Evolutionary conservation across 64 coral and sea anemone genomes (phyloP).

Genomic region (Montipora sp.): DNA sequence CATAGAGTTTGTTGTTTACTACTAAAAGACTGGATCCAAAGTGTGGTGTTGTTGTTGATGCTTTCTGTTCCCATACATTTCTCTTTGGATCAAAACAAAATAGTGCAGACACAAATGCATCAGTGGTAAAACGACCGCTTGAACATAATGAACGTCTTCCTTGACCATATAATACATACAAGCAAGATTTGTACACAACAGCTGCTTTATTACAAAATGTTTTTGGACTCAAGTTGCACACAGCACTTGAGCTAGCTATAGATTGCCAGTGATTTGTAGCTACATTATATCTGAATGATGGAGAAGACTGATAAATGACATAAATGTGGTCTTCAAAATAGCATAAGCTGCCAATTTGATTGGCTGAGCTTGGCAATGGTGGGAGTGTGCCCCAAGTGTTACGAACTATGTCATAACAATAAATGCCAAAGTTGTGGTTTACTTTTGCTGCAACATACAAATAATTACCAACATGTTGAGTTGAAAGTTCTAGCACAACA

Average conservation of each 20-base stretch:
- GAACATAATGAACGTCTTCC: no score
- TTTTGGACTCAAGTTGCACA: neutral
- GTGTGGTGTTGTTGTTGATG: neutral
- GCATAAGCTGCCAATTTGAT: neutral
- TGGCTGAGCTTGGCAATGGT: no score
- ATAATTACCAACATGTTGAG: neutral
- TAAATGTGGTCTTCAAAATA: neutral
- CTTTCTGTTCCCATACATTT: neutral
- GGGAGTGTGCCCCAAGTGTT: neutral
- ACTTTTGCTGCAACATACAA: neutral
- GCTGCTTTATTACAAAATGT: neutral
- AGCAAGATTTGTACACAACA: neutral
- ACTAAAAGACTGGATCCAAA: conserved; percentile 19
- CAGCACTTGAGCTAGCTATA: neutral
- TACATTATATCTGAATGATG: neutral
- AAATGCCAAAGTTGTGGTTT: neutral
- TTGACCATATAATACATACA: conserved; percentile 5
- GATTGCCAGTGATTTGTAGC: neutral
- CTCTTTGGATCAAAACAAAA: conserved; percentile 12
- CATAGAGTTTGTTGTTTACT: neutral
- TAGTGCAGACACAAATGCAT: neutral
- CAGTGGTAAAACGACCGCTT: no score
- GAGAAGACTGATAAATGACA: neutral
- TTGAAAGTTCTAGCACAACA: no score
- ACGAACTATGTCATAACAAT: conserved; percentile 2